phyloP scores from a whole-genome alignment of 2,888 invertebrate genomes.

The Eupithecia pulchellata region DNA sequence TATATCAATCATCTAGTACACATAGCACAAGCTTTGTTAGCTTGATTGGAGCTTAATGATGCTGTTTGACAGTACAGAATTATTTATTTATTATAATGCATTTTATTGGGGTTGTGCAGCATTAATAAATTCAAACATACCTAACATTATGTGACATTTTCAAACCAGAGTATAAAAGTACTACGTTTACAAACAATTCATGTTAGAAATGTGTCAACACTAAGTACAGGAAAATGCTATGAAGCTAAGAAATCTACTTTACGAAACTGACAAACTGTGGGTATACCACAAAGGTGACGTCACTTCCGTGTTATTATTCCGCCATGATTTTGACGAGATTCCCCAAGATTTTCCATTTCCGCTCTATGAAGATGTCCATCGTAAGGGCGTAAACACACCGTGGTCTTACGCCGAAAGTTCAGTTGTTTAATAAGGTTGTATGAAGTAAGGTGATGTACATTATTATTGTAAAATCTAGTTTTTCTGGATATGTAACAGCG shows the following conservation, averaged over 20 bases:
- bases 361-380: constrained; percentile 10
- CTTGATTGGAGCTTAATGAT: too few species aligned
- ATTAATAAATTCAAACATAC: too few species aligned
- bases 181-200: not conserved
- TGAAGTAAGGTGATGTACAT: too few species aligned
- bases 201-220: not conserved
- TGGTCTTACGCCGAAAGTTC: not conserved
- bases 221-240: not conserved
- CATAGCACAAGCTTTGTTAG: too few species aligned
- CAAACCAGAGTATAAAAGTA: not conserved
- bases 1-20: too few species aligned
- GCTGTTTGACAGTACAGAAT: too few species aligned
- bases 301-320: constrained; percentile 27
- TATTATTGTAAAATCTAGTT: too few species aligned
- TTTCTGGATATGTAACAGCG: too few species aligned
- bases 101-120: too few species aligned
- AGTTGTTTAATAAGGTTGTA: too few species aligned
- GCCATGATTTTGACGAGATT: constrained; percentile 26
- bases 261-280: constrained; percentile 1
- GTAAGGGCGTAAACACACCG: not conserved
- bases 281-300: constrained; percentile 19
- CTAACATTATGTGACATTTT: too few species aligned
- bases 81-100: too few species aligned
- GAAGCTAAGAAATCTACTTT: not conserved
- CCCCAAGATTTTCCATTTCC: constrained; percentile 35